Base-by-base conservation (phyloP, 2,888 invertebrate genomes). In the Myathropa florea region DNA sequence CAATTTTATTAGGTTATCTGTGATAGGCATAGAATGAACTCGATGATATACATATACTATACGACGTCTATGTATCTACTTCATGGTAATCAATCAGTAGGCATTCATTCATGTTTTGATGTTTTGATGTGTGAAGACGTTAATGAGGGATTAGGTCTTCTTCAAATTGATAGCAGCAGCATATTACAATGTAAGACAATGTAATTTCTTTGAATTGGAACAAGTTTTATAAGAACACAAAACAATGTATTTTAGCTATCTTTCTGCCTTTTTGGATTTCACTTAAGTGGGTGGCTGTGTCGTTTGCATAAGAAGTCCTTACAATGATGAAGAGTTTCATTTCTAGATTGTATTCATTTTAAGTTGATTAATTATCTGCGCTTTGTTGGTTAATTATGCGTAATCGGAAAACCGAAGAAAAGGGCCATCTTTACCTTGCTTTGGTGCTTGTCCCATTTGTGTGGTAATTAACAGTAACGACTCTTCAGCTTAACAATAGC, bases 371-470 rank as follows among this genome's bases (percentile, higher is more conserved):
- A 73, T 73, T 68, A 63, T 30, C 67, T 63, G 46, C 28, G 53
- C 63, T 63, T 79, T 73, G 79, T 79, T 79, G 79, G 68, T 83
- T 64, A 75, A 79, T 83, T 79, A 70, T 36, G 68, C 79, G 64
- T 75, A 53, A 36, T 68, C 57, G n/a, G 55, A 57, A 23, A 39
- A 67, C 26, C 36, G 26, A 39, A 24, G 61, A 76, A 46, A 6
- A n/a, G 14, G 46, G 46, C 53, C 33, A 30, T 61, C 36, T 46
- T 26, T 39, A 55, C 65, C 64, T 39, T 59, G 59, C 75, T 28
- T 68, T 70, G 64, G 36, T 28, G 30, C 7, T 57, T 64, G n/a
- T 39, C 28, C 53, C 60, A 79, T 61, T 68, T 78, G 55, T 36
- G 53, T 59, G 57, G 73, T 73, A 73, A 83, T 83, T 79, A 83